A percentile compares a stretch with the other conserved stretches of the same genome.
Conservation (phyloP, 1,140 invertebrate species). For the Archivesica marissinica region DNA sequence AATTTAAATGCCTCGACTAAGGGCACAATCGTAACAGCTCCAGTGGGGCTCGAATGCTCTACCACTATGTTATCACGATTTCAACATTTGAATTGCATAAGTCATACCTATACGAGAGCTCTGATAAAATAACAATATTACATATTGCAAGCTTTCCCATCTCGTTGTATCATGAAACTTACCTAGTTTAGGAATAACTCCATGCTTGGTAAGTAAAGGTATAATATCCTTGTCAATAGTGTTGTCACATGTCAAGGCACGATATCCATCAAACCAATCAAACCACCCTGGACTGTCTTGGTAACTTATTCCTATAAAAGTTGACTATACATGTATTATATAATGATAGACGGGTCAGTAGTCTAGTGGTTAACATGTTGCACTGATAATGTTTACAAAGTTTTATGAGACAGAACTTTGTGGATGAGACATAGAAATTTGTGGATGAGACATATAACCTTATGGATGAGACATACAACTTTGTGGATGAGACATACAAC, state of each 20-base stretch:
- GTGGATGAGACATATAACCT: background rate
- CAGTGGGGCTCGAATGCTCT: too few relatives aligned
- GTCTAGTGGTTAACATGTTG: too few relatives aligned
- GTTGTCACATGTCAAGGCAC: background rate
- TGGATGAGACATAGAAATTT: background rate
- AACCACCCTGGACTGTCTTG: slow-evolving; percentile 4
- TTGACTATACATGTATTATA: too few relatives aligned
- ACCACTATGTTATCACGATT: too few relatives aligned
- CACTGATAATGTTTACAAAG: too few relatives aligned
- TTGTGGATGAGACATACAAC: background rate
- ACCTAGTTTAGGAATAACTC: slow-evolving; percentile 5
- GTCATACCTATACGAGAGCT: background rate
- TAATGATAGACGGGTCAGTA: too few relatives aligned
- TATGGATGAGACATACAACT: too few relatives aligned
- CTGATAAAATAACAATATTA: background rate
- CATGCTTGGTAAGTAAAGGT: slow-evolving; percentile 14
- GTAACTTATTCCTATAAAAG: slow-evolving; percentile 24
- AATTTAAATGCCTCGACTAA: too few relatives aligned
- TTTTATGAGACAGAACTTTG: too few relatives aligned
- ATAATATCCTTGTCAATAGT: slow-evolving; percentile 6
- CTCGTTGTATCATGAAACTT: too few relatives aligned
- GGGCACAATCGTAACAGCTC: too few relatives aligned
- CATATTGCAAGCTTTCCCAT: background rate
- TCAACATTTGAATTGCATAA: background rate
- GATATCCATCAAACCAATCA: slow-evolving; percentile 42